Evolutionary conservation across 2,113 vertebrate species (phyloP), one percentile per base, ranked within the genome.

Genomic region (Corynorhinus townsendii): DNA sequence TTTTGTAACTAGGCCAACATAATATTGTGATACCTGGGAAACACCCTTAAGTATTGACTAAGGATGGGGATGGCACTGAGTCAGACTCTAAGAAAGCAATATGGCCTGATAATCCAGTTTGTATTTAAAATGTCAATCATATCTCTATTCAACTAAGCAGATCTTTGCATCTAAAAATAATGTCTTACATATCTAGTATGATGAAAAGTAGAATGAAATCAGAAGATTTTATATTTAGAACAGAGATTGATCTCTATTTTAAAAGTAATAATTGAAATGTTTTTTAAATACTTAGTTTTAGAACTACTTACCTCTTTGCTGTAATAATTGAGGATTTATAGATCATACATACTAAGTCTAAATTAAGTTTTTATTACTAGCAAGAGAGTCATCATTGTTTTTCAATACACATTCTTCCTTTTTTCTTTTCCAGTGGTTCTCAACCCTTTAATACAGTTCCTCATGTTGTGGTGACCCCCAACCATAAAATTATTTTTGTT

Each of bases 11-110:
- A 84, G 56, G 96, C 82, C 92, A 97, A 20, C 2, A 38, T 68
- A 97, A 94, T 96, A 97, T 97, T 97, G 69, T 96, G 97, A 92
- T 96, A 87, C 77, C 82, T 97, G 96, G 96, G 97, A 98, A 97
- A 76, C 47, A 11, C 86, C 52, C 90, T 82, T 56, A 86, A 64
- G 30, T 95, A 93, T 85, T 91, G 92, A 97, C 96, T 97, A 75
- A 40, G 90, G 54, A 86, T 94, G 88, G 3, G 20, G 62, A 59
- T 96, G 95, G 52, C 89, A 85, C 14, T 0, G n/a, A 14, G 93
- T 97, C 93, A 96, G 66, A 93, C 7, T 33, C 77, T 15, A 2
- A 76, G 95, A 94, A 96, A 97, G 88, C 43, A 80, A 52, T 2
- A 3, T 40, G 95, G 64, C 83, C 92, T 96, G 96, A 84, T 89